Base-by-base conservation (phyloP, 2,113 vertebrate species). In the Notarius lentiginosus region DNA sequence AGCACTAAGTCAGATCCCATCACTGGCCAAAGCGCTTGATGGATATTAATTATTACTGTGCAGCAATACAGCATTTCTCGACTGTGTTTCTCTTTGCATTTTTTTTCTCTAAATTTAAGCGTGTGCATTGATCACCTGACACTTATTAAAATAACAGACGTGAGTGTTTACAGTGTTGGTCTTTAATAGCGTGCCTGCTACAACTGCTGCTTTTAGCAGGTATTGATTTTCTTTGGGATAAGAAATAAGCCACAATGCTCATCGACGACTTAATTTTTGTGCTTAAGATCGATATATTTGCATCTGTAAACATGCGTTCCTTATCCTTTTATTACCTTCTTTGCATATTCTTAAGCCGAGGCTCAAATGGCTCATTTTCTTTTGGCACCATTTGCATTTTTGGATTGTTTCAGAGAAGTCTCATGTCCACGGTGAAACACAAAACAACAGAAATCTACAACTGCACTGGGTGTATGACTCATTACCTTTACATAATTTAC, bases 11-110 rank as follows among this genome's bases (percentile, higher is more conserved):
- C 83, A 84, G 66, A 63, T 85, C 70, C n/a, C 34, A 77, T 85
- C 72, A 76, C 58, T 53, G 84, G 41, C 84, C 73, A 27, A 41
- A 53, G 58, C 22, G 34, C 12, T 49, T 65, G 61, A 86, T 66
- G 61, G 75, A 55, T 66, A 77, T 79, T 86, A 65, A 79, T 86
- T 86, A 85, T 77, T 76, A 77, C 51, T 56, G 15, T 0, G 24
- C 34, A 47, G 56, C 24, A 53, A 41, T 61, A 8, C 56, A 51
- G 55, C 56, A 22, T 77, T 85, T 77, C 58, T 47, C 72, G 56
- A 77, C 51, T 6, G n/a, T 11, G 4, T 34, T 60, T 55, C 55
- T 56, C n/a, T 58, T 55, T 15, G 30, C 11, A 49, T 41, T 41
- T 41, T 41, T 41, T 41, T 41, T 41, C 30, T 41, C 41, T 15